These are phyloP conservation scores for Myiotriccus ornatus DNA, from an alignment of 2,797 vertebrate genomes.

Conservation along the genomic window DNA sequence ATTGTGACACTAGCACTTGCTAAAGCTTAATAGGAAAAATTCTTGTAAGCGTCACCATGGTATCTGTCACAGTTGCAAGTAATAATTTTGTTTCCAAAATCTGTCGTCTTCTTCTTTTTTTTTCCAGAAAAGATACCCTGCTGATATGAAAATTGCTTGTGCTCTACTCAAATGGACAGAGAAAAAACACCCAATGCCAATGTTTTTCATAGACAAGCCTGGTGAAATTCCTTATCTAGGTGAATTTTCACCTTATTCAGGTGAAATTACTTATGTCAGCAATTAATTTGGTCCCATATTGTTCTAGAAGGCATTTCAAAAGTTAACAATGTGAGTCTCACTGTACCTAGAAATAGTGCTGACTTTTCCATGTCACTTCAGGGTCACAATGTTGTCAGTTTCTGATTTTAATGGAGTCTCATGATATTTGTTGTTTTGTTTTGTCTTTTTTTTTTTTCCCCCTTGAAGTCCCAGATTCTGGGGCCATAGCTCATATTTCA, in stretches of 20 bases:
- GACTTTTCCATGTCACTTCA: background rate
- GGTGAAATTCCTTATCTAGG: background rate
- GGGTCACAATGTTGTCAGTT: constrained; percentile 22
- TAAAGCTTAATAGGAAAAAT: constrained; percentile 76
- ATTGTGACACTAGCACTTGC: constrained; percentile 61
- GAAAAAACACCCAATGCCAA: background rate
- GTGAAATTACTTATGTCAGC: background rate
- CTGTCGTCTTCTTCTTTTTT: background rate
- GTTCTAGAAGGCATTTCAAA: background rate
- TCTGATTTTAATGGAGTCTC: constrained; percentile 22
- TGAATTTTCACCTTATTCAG: background rate
- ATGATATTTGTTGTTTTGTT: background rate
- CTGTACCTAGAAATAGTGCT: background rate
- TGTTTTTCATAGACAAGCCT: background rate
- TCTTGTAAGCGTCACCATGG: constrained; percentile 63
- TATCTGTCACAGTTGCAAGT: constrained; percentile 69
- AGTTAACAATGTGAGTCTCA: background rate
- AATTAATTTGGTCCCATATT: background rate
- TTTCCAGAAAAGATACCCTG: background rate
- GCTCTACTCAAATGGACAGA: constrained; percentile 23
- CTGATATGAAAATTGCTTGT: constrained; percentile 66
- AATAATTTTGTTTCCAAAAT: constrained; percentile 69
- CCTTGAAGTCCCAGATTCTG: background rate
- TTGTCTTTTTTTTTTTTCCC: too few species aligned
- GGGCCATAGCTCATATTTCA: background rate